A percentile compares a stretch with the other conserved stretches of the same genome.
phyloP scores from a whole-genome alignment of 2,797 vertebrate species.

The Acanthurus lineatus region DNA sequence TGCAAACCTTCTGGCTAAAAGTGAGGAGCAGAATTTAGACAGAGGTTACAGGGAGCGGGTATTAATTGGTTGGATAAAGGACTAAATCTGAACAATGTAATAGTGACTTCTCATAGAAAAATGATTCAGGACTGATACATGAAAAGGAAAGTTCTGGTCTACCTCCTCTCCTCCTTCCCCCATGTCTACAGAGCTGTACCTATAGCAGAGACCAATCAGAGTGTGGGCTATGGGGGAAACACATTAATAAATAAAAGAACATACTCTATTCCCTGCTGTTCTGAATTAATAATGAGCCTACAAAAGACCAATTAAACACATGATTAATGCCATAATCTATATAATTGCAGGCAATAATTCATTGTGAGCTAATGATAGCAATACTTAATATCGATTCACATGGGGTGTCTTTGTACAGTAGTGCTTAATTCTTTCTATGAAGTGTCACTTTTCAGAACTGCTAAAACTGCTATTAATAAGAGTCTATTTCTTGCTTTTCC shows the following conservation, averaged over 20 bases:
- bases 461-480: conserved; percentile 68
- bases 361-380: conserved; percentile 84
- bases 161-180: conserved; percentile 20
- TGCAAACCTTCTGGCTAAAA: not conserved
- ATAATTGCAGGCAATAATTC: conserved; percentile 87
- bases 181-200: conserved; percentile 54
- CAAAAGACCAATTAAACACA: conserved; percentile 88
- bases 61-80: conserved; percentile 20
- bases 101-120: conserved; percentile 26
- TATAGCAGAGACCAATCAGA: conserved; percentile 59
- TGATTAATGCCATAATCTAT: conserved; percentile 86
- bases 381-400: conserved; percentile 86
- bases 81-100: conserved; percentile 8
- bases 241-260: conserved; percentile 85
- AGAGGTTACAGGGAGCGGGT: not conserved
- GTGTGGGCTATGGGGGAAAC: conserved; percentile 39
- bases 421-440: conserved; percentile 77
- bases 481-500: conserved; percentile 63
- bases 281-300: conserved; percentile 86
- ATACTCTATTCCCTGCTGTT: conserved; percentile 82
- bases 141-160: conserved; percentile 26
- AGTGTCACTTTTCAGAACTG: conserved; percentile 69
- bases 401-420: conserved; percentile 79
- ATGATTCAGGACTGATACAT: conserved; percentile 19
- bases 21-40: not conserved